A percentile compares a stretch with the other conserved stretches of the same genome.
These are phyloP conservation scores for Ormyrus nitidulus DNA, from an alignment of 2,888 invertebrate species.

Conservation along the genomic window DNA sequence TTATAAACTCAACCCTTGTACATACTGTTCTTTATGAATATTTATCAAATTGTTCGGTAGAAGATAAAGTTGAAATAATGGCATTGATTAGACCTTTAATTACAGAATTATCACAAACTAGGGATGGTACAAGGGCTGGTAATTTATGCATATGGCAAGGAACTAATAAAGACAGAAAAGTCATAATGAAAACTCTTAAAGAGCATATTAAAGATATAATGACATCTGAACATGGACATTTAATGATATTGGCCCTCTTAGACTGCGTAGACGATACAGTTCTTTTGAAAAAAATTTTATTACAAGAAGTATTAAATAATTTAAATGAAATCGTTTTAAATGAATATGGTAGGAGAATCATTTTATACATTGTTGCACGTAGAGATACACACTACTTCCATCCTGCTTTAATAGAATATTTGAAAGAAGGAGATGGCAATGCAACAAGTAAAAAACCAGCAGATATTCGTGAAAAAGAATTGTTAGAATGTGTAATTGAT, in stretches of 20 bases:
- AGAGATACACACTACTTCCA: constrained; percentile 89
- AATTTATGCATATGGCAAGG: constrained; percentile 93
- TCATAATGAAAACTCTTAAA: constrained; percentile 92
- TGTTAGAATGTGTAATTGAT: constrained; percentile 81
- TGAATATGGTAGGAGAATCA: constrained; percentile 90
- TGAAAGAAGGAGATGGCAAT: constrained; percentile 85
- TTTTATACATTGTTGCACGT: constrained; percentile 92
- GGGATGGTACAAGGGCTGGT: constrained; percentile 88
- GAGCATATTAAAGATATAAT: constrained; percentile 88
- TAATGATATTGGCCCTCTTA: constrained; percentile 87
- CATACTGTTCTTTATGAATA: constrained; percentile 91
- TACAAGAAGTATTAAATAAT: constrained; percentile 84
- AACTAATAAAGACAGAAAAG: constrained; percentile 86
- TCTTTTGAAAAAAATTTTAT: constrained; percentile 88
- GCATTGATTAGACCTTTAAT: constrained; percentile 64
- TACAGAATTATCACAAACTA: constrained; percentile 84
- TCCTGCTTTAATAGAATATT: constrained; percentile 84
- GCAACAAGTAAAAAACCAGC: constrained; percentile 85
- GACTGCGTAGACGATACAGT: constrained; percentile 96
- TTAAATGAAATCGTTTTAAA: constrained; percentile 82
- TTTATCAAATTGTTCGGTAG: constrained; percentile 83
- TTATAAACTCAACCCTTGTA: constrained; percentile 83
- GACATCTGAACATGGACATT: constrained; percentile 91
- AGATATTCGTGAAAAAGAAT: constrained; percentile 81
- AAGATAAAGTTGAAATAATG: constrained; percentile 86